These are phyloP conservation scores for Stegophylla sp. DNA, from an alignment of 2,888 invertebrate species.

Conservation along the genomic window DNA sequence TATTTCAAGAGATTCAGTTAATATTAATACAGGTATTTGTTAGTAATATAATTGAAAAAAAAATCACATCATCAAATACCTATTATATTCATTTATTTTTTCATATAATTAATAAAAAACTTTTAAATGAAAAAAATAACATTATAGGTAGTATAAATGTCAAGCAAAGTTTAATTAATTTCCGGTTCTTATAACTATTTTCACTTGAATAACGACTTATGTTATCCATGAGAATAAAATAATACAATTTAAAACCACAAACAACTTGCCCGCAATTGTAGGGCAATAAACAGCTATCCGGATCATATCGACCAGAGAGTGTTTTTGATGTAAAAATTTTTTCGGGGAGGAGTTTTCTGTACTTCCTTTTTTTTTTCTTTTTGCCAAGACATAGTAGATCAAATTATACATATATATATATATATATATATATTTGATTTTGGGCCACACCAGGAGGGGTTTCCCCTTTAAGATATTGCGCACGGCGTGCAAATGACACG, in stretches of 20 bases:
- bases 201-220: neutral
- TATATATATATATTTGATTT: conserved; percentile 13
- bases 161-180: neutral
- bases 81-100: neutral
- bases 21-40: no score
- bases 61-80: no score
- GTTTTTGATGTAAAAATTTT: conserved; percentile 53
- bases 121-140: neutral
- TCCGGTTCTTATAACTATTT: neutral
- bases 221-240: conserved; percentile 11
- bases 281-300: conserved; percentile 10
- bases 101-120: no score
- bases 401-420: conserved; percentile 4
- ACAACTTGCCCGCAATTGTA: conserved; percentile 2
- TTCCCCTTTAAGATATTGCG: conserved; percentile 56
- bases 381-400: conserved; percentile 25
- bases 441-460: conserved; percentile 13
- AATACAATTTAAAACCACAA: conserved; percentile 33
- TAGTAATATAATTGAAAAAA: no score
- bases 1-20: no score
- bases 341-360: conserved; percentile 45
- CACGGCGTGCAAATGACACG: conserved; percentile 61
- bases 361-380: conserved; percentile 24
- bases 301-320: conserved; percentile 2
- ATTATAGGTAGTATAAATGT: neutral